These are phyloP conservation scores for Halesus radiatus DNA, from an alignment of 1,140 invertebrate species.

Conservation along the genomic window DNA sequence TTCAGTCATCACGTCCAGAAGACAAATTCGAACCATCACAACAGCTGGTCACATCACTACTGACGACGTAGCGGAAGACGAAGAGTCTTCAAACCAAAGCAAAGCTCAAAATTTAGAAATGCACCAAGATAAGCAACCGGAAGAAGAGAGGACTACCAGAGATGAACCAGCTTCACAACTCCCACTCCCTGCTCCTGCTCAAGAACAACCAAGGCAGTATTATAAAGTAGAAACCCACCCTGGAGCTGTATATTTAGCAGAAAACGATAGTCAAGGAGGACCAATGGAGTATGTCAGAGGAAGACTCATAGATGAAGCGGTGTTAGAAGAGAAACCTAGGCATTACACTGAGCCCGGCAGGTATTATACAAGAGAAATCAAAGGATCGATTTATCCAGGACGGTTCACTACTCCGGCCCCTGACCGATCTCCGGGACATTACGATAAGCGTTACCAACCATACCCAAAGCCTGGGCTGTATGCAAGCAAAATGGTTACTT, in stretches of 20 bases:
- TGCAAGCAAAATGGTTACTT: constrained; percentile 18
- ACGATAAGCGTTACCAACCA: constrained; percentile 43
- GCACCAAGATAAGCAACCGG: constrained; percentile 14
- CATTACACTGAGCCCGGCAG: constrained; percentile 20
- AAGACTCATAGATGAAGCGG: background rate
- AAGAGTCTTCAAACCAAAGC: constrained; percentile 47
- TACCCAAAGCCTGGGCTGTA: constrained; percentile 28
- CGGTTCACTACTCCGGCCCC: constrained; percentile 38
- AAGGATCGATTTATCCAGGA: constrained; percentile 11
- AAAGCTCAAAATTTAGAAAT: constrained; percentile 34
- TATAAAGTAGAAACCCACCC: constrained; percentile 43
- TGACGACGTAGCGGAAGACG: constrained; percentile 62
- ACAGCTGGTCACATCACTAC: constrained; percentile 74
- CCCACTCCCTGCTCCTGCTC: background rate
- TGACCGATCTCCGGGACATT: constrained; percentile 42
- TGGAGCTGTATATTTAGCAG: constrained; percentile 21
- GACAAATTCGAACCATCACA: constrained; percentile 73
- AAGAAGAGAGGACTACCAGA: constrained; percentile 24
- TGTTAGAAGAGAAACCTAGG: constrained; percentile 17
- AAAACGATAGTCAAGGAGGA: constrained; percentile 33
- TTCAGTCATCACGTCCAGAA: constrained; percentile 71
- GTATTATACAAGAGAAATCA: constrained; percentile 39
- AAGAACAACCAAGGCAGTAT: constrained; percentile 25
- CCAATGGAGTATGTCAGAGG: constrained; percentile 40
- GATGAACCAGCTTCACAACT: constrained; percentile 26